Base-by-base conservation (phyloP, 2,797 vertebrate species). In the Sylvilagus floridanus region DNA sequence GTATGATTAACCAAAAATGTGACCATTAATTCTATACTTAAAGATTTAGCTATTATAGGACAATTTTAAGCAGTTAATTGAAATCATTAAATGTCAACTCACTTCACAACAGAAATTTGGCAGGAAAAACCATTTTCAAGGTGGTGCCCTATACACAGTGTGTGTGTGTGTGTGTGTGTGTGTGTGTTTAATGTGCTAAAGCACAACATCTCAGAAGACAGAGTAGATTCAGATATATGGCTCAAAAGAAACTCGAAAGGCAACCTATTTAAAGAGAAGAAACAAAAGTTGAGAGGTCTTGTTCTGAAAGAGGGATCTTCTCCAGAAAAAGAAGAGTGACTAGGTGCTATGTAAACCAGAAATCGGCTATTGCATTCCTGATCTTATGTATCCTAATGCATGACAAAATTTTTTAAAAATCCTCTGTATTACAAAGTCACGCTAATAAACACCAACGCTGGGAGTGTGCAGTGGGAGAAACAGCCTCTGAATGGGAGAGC, bases 221-320 rank as follows among this genome's bases (percentile, higher is more conserved):
- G 60, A 88, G 72, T 22, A 84, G 47, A 30, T 87, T 88, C n/a
- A 85, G 88, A 63, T 73, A 35, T 14, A 72, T 47, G 32, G 16
- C 13, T 84, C 82, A 79, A 78, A 75, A 72, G 24, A 91, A 92
- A 17, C 1, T 77, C 30, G 91, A 94, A 94, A 75, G 50, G 7
- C 66, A 83, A 65, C 35, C 7, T 54, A 87, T 66, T 90, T 94
- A 62, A 81, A 84, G 54, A 30, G 4, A 90, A 85, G 52, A 65
- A 66, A 75, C 32, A 32, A 78, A 82, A 4, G 7, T 72, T 60
- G 22, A 47, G 28, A 72, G 16, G 5, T 68, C 85, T 57, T 90
- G 35, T 16, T 87, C 75, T 50, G 71, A 79, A 68, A 66, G 35
- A 17, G 8, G 42, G 42, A 47, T 47, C 42, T 47, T 47, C 42